Base-by-base conservation (phyloP, 64 coral and sea anemone genomes). In the Actinia tenebrosa region DNA sequence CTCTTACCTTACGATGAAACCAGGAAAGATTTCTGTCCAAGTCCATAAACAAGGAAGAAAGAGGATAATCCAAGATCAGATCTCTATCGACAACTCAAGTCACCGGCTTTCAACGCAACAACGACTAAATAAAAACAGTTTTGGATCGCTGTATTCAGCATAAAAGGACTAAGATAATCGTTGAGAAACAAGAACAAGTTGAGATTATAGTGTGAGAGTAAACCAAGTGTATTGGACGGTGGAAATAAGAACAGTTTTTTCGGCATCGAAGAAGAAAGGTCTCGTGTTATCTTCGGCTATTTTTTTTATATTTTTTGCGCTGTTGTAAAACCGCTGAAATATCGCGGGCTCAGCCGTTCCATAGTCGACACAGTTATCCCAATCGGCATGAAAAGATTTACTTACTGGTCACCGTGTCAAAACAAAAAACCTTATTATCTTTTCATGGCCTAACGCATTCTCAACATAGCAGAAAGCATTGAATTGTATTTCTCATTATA, bases 11-110 rank as follows among this genome's bases (percentile, higher is more conserved):
- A 4, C 83, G 53, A 42, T 85, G 83, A 18, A 85, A 85, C 83
- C 83, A 85, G 83, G 83, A 85, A 85, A 85, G 83, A 63, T 60
- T 61, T 85, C 56, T 61, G 10, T 85, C 83, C 58, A 85, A 85
- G 83, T 85, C 83, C 83, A 85, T 85, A 84, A 56, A 85, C 79
- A 81, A n/a, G 44, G 50, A 52, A 50, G 15, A 53, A 79, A 81
- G 13, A 81, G 79, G 79, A 15, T 4, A 81, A 81, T 37, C 30
- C 25, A 75, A 75, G 42, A 30, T 10, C n/a, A 75, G 42, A 30
- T 10, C n/a, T 23, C 6, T 66, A 58, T n/a, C 18, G 22, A 66
- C 17, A 75, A 42, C 69, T 42, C 69, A 23, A 66, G 19, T 4
- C 9, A 75, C 69, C 69, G 69, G 69, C 10, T 75, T 42, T 37